Evolutionary conservation across 2,797 vertebrate genomes (phyloP), one percentile per base, ranked within the genome.

Genomic region (Trematocara caparti): DNA sequence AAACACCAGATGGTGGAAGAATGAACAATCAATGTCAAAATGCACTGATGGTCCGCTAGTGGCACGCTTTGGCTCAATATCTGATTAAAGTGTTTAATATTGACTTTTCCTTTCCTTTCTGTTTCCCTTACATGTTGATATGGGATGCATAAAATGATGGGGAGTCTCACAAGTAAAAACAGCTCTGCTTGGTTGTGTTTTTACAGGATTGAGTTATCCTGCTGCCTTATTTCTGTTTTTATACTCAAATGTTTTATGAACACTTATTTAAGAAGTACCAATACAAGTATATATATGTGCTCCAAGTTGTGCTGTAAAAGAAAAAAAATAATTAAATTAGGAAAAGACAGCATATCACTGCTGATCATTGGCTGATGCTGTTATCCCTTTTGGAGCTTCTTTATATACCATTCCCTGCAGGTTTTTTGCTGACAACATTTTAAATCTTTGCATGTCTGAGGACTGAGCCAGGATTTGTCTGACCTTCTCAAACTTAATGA

Each of bases 401-500:
- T 69, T 45, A 69, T 45, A 69, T 69, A 45, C 64, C 40, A 15
- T 69, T 17, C 14, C 64, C 40, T 30, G 40, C 40, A 69, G 64
- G 1, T 38, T 27, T 69, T 55, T 51, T 32, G 76, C 74, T 66
- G 64, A 59, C 40, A 34, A 57, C 47, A 40, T 78, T 57, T 50
- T 2, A 75, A 76, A 64, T 76, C 36, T 40, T 57, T 74, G 47
- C 59, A 48, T 86, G 79, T 76, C 38, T 79, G 73, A 75, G 8
- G 40, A 73, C 38, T 24, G 19, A 47, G 45, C 72, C 76, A 78
- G 32, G 75, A 74, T 75, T 74, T 87, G 71, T 80, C 55, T 77
- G 79, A 84, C 85, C 83, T 57, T 72, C 64, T 90, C 85, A 85
- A 76, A 86, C 19, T 69, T 82, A 90, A 87, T n/a, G 36, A 85